Evolutionary conservation across 1,140 invertebrate genomes (phyloP), one percentile per base, ranked within the genome.

Genomic region (Adelges cooleyi): DNA sequence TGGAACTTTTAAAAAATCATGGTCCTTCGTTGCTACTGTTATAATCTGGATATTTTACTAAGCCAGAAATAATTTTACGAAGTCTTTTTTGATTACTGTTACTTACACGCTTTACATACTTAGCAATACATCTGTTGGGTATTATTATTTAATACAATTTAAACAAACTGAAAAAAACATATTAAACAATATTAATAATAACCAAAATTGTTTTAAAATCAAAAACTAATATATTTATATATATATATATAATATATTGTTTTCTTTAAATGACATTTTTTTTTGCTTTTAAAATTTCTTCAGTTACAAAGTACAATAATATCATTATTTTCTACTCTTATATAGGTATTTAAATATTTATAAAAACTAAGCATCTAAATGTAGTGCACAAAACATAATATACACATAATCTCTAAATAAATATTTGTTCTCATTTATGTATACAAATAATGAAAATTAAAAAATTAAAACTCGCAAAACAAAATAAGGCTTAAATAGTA

Each of bases 361-460:
- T 48, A 13, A 33, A 62, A 62, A 62, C 56, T 62, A 62, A 62
- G 56, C 56, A 48, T 44, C 54, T 62, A 62, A 62, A 46, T 46
- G 20, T 48, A 48, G 56, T 62, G 56, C 56, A 62, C 40, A 62
- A 62, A 62, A 62, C 56, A 62, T 62, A n/a, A n/a, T n/a, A 62
- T 62, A 62, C 56, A 62, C 56, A 46, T 48, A 46, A 46, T 59
- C 29, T 46, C 42, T 62, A 48, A 48, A 62, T 62, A 62, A 62
- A 62, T 48, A 33, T 51, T 62, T 62, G 56, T 33, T 62, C 42
- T 48, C 23, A 29, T 62, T 46, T 46, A 44, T 33, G n/a, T 33
- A 62, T 62, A 59, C n/a, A 44, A n/a, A n/a, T n/a, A n/a, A n/a
- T n/a, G n/a, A n/a, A 33, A 33, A 33, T 33, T 33, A 33, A 33